Percentiles rank a stretch among this genome's conserved stretches.
These are phyloP conservation scores for Halocynthia roretzi DNA, from an alignment of 23 tunicate genomes.

Conservation along the genomic window DNA sequence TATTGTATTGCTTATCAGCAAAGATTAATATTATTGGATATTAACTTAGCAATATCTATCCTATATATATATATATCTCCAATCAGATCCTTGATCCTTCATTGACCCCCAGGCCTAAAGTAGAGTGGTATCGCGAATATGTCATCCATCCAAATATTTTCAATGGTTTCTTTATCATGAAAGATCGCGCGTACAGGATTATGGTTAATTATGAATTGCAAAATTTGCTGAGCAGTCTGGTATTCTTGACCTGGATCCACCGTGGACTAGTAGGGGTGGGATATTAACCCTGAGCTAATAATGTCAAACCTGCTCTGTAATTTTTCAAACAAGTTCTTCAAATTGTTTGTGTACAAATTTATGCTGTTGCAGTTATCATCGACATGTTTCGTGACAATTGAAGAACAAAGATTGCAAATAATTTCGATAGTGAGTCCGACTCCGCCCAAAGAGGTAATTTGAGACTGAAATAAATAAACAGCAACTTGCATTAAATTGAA, in stretches of 20 bases:
- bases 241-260: background rate
- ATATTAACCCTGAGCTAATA: no score
- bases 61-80: background rate
- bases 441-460: background rate
- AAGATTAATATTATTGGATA: no score
- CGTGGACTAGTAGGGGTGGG: no score
- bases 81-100: background rate
- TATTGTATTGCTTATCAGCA: no score
- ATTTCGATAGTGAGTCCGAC: constrained; percentile 14
- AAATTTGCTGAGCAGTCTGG: background rate
- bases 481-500: background rate
- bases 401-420: constrained; percentile 9
- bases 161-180: no score
- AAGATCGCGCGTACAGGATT: no score
- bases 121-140: no score
- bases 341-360: constrained; percentile 7
- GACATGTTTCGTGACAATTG: constrained; percentile 8
- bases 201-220: no score
- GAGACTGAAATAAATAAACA: background rate
- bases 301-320: constrained; percentile 5
- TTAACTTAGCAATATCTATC: no score
- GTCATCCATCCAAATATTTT: no score
- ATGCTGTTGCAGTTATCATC: constrained; percentile 26
- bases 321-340: constrained; percentile 16
- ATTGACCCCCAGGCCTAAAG: background rate